phyloP scores from a whole-genome alignment of 1,140 invertebrate species.

The Zaprionus capensis region DNA sequence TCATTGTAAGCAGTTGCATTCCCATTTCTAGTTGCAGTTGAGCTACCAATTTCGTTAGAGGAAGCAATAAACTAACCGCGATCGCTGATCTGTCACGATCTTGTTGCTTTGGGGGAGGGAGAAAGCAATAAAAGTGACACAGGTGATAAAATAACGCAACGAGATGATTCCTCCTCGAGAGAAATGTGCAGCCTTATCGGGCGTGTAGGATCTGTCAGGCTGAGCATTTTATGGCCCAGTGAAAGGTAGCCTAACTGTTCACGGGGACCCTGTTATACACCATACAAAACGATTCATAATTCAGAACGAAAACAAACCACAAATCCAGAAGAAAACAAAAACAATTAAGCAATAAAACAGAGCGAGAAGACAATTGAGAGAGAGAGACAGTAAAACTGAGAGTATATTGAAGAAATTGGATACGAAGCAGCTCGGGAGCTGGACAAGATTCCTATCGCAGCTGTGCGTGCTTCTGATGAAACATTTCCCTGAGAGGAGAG shows the following conservation, averaged over 20 bases:
- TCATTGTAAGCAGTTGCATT: background rate
- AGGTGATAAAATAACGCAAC: slow-evolving; percentile 79
- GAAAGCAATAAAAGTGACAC: slow-evolving; percentile 76
- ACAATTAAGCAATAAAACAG: slow-evolving; percentile 78
- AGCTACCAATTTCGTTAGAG: slow-evolving; percentile 36
- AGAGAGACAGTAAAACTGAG: slow-evolving; percentile 11
- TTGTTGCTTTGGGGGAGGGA: slow-evolving; percentile 45
- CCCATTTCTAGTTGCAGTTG: slow-evolving; percentile 1
- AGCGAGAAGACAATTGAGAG: slow-evolving; percentile 8
- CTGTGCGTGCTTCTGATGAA: slow-evolving; percentile 74
- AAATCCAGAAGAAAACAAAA: slow-evolving; percentile 46
- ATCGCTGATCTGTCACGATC: slow-evolving; percentile 76
- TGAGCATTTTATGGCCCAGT: slow-evolving; percentile 62
- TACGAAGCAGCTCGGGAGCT: slow-evolving; percentile 69
- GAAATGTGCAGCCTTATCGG: slow-evolving; percentile 48
- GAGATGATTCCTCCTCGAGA: slow-evolving; percentile 58
- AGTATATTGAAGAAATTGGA: slow-evolving; percentile 54
- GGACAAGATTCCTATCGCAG: slow-evolving; percentile 57
- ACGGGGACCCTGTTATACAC: slow-evolving; percentile 60
- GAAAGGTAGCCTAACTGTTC: slow-evolving; percentile 67
- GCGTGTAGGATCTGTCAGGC: slow-evolving; percentile 61
- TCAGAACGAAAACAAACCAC: slow-evolving; percentile 50
- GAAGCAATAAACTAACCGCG: slow-evolving; percentile 79
- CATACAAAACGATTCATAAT: slow-evolving; percentile 57
- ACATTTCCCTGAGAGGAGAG: slow-evolving; percentile 7